Base-by-base conservation (phyloP, 2,113 vertebrate species). In the Oreotrochilus melanogaster region DNA sequence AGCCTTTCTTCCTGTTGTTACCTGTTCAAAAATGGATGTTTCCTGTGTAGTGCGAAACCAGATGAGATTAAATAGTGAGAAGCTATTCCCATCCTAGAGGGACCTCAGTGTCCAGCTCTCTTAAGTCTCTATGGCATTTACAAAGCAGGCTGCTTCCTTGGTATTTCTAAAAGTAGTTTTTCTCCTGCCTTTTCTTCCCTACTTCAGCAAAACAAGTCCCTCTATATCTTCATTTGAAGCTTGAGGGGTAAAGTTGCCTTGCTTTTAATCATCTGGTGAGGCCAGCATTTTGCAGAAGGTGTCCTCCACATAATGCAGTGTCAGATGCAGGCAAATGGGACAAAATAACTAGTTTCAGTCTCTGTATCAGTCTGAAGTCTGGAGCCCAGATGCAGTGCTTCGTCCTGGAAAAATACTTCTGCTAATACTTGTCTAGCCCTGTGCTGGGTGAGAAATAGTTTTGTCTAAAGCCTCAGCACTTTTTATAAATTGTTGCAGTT, bases 401-500 rank as follows among this genome's bases (percentile, higher is more conserved):
- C 13, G 56, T 10, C 39, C 16, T 23, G 43, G 18, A 19, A 35
- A 51, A 35, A 67, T 30, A 31, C 3, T 72, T 11, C 8, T 31
- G 1, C 37, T 61, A 9, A 9, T 74, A 14, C 21, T 57, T 45
- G 6, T 15, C 25, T 31, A 56, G 24, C 18, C 24, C 42, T 45
- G 13, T 57, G 18, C 9, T 25, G 27, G 22, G 61, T 25, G 31
- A 62, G 37, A 7, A 18, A 2, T 11, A 65, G 22, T 16, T 51
- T 27, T 39, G 8, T 54, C 17, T 66, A 11, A 72, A 12, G 25
- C 30, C 15, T 65, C 21, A 30, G 23, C 7, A 8, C 4, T 53
- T 71, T 1, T 3, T 9, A 5, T 27, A 19, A 31, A 39, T 43
- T 12, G 28, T 22, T 31, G 10, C 0, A 0, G 21, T 58, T 60